Conservation (phyloP, 2,797 vertebrate genomes). For the Hybognathus amarus region DNA sequence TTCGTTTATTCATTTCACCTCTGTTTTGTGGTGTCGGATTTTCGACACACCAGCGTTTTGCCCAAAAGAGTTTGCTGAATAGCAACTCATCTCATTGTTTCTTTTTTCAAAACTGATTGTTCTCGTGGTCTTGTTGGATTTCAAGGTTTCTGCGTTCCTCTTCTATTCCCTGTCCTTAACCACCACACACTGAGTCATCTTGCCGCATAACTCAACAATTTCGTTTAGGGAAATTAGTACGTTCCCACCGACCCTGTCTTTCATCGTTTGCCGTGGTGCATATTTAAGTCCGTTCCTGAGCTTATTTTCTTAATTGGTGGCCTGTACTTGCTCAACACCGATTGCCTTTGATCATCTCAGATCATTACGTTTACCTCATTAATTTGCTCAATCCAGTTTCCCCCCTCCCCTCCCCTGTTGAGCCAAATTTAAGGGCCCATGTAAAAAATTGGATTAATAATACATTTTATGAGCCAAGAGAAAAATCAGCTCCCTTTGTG, state of each 20-base stretch:
- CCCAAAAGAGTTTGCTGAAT: constrained; percentile 23
- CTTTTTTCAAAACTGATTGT: constrained; percentile 29
- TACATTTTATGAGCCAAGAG: constrained; percentile 75
- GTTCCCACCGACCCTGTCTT: constrained; percentile 82
- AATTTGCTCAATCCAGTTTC: constrained; percentile 77
- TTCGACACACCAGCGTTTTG: neutral
- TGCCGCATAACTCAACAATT: constrained; percentile 64
- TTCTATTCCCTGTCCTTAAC: constrained; percentile 32
- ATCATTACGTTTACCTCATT: constrained; percentile 89
- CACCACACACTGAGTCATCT: constrained; percentile 56
- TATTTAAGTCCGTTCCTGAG: constrained; percentile 81
- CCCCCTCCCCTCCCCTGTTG: constrained; percentile 35
- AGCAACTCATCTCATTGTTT: constrained; percentile 2
- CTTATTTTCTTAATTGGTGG: constrained; percentile 86
- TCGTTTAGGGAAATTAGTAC: constrained; percentile 82
- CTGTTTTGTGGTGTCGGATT: neutral
- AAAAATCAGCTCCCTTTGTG: constrained; percentile 73
- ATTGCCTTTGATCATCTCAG: constrained; percentile 86
- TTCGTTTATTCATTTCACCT: constrained; percentile 9
- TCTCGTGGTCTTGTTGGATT: constrained; percentile 11
- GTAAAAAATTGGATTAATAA: constrained; percentile 80
- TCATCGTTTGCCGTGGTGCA: constrained; percentile 77
- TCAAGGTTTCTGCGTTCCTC: constrained; percentile 5
- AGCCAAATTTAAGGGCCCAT: constrained; percentile 69
- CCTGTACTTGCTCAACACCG: constrained; percentile 81